Conservation (phyloP, 2,888 invertebrate species). For the Orthonevra nobilis region DNA sequence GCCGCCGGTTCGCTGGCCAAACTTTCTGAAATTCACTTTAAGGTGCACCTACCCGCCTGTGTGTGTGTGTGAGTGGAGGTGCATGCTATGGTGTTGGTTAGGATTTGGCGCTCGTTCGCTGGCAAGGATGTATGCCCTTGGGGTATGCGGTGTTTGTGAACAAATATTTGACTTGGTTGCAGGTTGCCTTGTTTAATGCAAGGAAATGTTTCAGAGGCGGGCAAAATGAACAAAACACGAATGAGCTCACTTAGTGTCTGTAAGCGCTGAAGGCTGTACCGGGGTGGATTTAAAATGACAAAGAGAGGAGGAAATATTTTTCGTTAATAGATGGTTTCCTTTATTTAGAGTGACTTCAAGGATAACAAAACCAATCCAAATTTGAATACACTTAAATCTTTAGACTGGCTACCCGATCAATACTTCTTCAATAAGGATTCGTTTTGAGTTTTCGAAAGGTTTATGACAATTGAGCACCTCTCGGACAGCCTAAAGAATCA, state of each 20-base stretch:
- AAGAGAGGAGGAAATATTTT: neutral
- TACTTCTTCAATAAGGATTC: too few species aligned
- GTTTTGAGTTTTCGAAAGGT: too few species aligned
- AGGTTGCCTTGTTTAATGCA: constrained; percentile 43
- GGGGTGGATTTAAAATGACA: neutral
- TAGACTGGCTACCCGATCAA: too few species aligned
- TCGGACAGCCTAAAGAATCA: too few species aligned
- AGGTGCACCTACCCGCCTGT: neutral
- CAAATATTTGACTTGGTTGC: constrained; percentile 56
- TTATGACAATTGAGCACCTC: too few species aligned
- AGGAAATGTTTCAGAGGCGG: neutral
- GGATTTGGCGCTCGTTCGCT: neutral
- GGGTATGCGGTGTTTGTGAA: constrained; percentile 43
- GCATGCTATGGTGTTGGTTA: constrained; percentile 11
- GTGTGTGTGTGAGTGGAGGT: too few species aligned
- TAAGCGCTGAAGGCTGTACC: neutral
- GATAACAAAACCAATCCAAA: too few species aligned
- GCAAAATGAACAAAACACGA: constrained; percentile 5
- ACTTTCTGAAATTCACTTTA: constrained; percentile 17
- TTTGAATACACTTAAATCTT: too few species aligned
- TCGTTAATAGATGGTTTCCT: neutral
- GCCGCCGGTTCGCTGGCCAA: constrained; percentile 18
- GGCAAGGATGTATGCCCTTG: constrained; percentile 36
- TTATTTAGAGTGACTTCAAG: too few species aligned
- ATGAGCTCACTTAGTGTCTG: constrained; percentile 1